phyloP scores from a whole-genome alignment of 2,888 invertebrate genomes.

The Lamproptera curius region DNA sequence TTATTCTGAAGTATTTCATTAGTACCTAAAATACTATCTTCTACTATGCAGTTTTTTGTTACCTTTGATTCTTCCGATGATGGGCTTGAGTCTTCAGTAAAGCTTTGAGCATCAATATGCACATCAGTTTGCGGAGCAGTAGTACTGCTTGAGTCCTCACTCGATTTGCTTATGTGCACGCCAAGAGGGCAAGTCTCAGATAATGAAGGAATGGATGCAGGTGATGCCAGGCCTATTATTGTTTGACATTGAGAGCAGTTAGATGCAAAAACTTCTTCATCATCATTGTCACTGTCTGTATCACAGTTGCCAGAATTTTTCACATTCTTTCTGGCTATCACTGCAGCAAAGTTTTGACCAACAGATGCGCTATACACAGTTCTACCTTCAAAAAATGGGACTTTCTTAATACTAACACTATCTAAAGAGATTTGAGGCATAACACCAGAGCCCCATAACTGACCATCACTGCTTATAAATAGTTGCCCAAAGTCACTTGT shows the following conservation, averaged over 20 bases:
- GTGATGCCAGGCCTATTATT: slow-evolving; percentile 75
- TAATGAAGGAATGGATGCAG: slow-evolving; percentile 78
- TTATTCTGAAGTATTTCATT: slow-evolving; percentile 40
- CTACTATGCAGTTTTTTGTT: slow-evolving; percentile 59
- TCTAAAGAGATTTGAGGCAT: slow-evolving; percentile 83
- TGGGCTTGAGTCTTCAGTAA: slow-evolving; percentile 77
- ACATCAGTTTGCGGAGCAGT: slow-evolving; percentile 77
- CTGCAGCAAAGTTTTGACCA: slow-evolving; percentile 87
- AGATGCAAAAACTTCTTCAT: slow-evolving; percentile 81
- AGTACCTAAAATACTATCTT: slow-evolving; percentile 40
- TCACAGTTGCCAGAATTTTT: slow-evolving; percentile 72
- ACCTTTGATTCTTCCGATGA: slow-evolving; percentile 76
- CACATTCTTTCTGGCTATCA: slow-evolving; percentile 81
- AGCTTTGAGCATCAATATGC: slow-evolving; percentile 72
- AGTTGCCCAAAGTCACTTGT: slow-evolving; percentile 80
- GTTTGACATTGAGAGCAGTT: slow-evolving; percentile 82
- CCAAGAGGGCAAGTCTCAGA: slow-evolving; percentile 82
- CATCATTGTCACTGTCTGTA: slow-evolving; percentile 79
- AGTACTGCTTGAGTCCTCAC: slow-evolving; percentile 80
- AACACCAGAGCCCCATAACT: slow-evolving; percentile 83
- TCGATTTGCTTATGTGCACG: slow-evolving; percentile 77
- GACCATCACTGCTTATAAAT: slow-evolving; percentile 81
- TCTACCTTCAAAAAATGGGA: slow-evolving; percentile 83
- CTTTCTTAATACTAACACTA: slow-evolving; percentile 78
- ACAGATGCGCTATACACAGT: slow-evolving; percentile 84